These are phyloP conservation scores for Chelmon rostratus DNA, from an alignment of 2,797 vertebrate genomes.

Conservation along the genomic window DNA sequence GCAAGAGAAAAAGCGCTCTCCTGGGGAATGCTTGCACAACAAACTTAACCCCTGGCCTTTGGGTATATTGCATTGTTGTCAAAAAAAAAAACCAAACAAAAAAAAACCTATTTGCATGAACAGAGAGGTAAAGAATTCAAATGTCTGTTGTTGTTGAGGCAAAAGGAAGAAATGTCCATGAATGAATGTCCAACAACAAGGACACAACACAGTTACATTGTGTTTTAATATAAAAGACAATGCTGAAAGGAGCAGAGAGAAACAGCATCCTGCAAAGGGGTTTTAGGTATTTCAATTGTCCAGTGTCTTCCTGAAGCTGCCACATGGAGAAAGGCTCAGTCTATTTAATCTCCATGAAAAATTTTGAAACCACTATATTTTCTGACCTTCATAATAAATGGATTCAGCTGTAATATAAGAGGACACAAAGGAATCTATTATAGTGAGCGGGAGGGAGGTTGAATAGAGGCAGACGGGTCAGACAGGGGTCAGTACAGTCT, in stretches of 20 bases:
- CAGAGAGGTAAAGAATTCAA: constrained; percentile 1
- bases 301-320: neutral
- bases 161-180: neutral
- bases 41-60: constrained; percentile 64
- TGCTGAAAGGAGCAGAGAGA: neutral
- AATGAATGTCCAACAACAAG: constrained; percentile 15
- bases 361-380: constrained; percentile 30
- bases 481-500: neutral
- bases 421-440: constrained; percentile 29
- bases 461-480: constrained; percentile 30
- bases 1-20: constrained; percentile 58
- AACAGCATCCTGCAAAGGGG: constrained; percentile 11
- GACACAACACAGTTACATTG: neutral
- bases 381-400: constrained; percentile 51
- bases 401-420: constrained; percentile 33
- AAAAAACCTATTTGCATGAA: neutral
- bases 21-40: constrained; percentile 70
- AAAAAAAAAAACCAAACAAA: constrained; percentile 27
- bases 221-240: neutral
- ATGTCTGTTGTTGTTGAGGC: neutral
- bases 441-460: constrained; percentile 13
- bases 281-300: constrained; percentile 11
- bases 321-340: neutral
- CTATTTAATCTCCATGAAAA: constrained; percentile 16
- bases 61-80: neutral